Evolutionary conservation across 2,888 invertebrate genomes (phyloP).

Genomic region (Cantharis lateralis): DNA sequence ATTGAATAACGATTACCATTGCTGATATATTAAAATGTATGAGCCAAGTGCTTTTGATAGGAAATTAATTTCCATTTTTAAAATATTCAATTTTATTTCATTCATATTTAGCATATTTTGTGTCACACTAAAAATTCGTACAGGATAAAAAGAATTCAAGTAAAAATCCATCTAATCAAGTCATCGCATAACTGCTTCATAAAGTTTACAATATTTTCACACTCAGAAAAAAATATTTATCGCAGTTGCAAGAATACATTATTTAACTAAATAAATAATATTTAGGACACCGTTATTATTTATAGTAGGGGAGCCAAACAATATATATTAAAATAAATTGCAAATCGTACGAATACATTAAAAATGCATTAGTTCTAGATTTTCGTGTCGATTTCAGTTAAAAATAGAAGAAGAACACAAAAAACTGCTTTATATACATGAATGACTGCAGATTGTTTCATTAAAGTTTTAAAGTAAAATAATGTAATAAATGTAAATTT

Average conservation of each 20-base stretch:
- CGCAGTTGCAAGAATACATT: not conserved
- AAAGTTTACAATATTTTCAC: not conserved
- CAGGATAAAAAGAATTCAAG: not conserved
- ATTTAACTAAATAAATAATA: not conserved
- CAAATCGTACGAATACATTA: not conserved
- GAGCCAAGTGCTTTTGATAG: conserved; percentile 22
- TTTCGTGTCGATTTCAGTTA: not conserved
- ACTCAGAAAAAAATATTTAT: not conserved
- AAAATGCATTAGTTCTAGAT: conserved; percentile 3
- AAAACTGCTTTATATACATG: not conserved
- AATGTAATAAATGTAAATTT: not conserved
- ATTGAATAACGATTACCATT: conserved; percentile 11
- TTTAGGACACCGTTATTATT: not conserved
- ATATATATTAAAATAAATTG: not conserved
- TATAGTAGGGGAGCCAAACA: not conserved
- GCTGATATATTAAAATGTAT: conserved; percentile 22
- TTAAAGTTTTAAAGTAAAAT: not conserved
- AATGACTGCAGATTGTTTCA: not conserved
- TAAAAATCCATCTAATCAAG: not conserved
- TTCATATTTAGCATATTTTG: not conserved
- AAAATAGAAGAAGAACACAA: not conserved
- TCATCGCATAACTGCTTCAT: not conserved
- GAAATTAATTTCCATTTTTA: conserved; percentile 25
- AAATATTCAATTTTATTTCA: conserved; percentile 19
- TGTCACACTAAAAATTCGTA: not conserved